Percentiles rank a stretch among this genome's conserved stretches.
phyloP scores from a whole-genome alignment of 1,140 invertebrate genomes.

The Ceratina calcarata region DNA sequence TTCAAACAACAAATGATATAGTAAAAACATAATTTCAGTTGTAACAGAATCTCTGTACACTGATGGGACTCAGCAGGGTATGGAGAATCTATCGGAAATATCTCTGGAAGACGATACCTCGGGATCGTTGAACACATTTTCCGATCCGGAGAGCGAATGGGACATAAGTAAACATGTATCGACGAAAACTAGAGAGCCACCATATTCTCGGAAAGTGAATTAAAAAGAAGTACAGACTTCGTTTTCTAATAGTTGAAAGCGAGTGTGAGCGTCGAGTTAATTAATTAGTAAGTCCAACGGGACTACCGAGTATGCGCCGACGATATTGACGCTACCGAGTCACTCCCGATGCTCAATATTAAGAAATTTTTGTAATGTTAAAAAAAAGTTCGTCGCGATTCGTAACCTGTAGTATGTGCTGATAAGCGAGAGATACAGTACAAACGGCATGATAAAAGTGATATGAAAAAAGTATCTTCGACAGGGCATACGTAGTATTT shows the following conservation, averaged over 20 bases:
- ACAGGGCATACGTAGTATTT: constrained; percentile 47
- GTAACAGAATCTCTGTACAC: constrained; percentile 55
- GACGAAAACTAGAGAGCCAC: constrained; percentile 40
- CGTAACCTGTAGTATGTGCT: constrained; percentile 15
- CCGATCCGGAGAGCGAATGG: constrained; percentile 84
- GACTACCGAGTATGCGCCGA: not conserved
- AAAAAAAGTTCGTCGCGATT: no score
- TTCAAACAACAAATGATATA: no score
- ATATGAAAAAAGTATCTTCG: constrained; percentile 23
- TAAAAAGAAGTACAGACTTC: constrained; percentile 66
- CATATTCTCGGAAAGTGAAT: constrained; percentile 78
- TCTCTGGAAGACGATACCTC: constrained; percentile 78
- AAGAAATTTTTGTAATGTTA: constrained; percentile 12
- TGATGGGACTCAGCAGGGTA: constrained; percentile 61
- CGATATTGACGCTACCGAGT: constrained; percentile 10
- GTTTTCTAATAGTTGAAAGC: constrained; percentile 7
- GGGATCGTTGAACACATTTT: constrained; percentile 80
- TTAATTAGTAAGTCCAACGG: constrained; percentile 15
- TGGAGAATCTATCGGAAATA: constrained; percentile 76
- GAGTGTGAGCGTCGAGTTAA: constrained; percentile 2
- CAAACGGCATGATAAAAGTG: not conserved
- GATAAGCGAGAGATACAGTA: constrained; percentile 25
- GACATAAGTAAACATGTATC: constrained; percentile 71
- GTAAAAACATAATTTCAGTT: constrained; percentile 40
- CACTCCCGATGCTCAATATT: constrained; percentile 18